A percentile compares a stretch with the other conserved stretches of the same genome.
Conservation (phyloP, 2,797 vertebrate genomes). For the Eidolon dupreanum region DNA sequence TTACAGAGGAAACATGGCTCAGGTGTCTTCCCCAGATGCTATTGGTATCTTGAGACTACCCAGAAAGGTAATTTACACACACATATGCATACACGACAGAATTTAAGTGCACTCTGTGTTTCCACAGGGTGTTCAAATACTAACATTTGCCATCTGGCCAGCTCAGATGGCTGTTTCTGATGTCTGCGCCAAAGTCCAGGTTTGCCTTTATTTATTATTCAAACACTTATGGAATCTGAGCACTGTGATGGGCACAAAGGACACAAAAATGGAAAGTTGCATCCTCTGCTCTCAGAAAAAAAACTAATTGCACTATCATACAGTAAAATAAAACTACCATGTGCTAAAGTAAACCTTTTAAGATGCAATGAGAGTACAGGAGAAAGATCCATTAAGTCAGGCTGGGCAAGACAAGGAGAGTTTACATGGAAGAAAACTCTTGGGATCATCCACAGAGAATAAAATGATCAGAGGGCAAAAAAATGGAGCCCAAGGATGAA, state of each 20-base stretch:
- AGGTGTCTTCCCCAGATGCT: conserved; percentile 74
- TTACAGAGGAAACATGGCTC: conserved; percentile 69
- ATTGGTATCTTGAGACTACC: conserved; percentile 61
- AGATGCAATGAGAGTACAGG: background rate
- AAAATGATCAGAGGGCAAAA: background rate
- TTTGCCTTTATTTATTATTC: conserved; percentile 36
- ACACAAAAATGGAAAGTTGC: background rate
- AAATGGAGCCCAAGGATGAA: background rate
- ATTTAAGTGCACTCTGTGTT: conserved; percentile 79
- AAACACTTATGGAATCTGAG: conserved; percentile 6
- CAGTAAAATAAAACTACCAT: background rate
- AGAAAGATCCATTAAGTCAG: background rate
- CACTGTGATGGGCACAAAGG: conserved; percentile 47
- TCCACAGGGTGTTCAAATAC: conserved; percentile 75
- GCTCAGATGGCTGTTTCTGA: conserved; percentile 76
- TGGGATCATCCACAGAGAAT: background rate
- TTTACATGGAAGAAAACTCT: background rate
- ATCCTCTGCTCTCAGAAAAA: background rate
- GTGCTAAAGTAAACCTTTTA: background rate
- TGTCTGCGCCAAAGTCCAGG: conserved; percentile 35
- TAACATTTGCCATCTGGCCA: conserved; percentile 82
- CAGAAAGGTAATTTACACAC: conserved; percentile 68
- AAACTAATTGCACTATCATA: background rate
- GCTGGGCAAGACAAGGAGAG: background rate
- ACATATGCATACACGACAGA: conserved; percentile 50